Evolutionary conservation across 2,797 vertebrate species (phyloP), one percentile per base, ranked within the genome.

Genomic region (Eospalax fontanierii): DNA sequence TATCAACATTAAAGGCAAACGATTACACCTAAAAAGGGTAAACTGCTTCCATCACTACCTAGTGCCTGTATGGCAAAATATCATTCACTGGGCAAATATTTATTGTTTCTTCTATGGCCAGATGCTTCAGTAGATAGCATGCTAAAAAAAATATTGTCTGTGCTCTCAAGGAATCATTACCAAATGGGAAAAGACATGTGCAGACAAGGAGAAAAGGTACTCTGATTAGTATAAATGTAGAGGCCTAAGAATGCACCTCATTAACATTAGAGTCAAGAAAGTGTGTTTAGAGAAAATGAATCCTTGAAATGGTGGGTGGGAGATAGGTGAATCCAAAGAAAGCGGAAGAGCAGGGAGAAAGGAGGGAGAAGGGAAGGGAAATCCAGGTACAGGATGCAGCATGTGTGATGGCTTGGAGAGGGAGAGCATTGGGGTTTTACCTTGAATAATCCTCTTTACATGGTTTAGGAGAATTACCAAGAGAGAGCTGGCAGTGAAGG

Each of bases 221-320:
- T 89, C 66, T n/a, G 81, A n/a, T 76, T 38, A 87, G 63, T 76
- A 19, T 92, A 59, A 90, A 92, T 24, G 61, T 3, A 38, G 66
- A 90, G n/a, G 43, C 76, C 43, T 68, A 14, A 85, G 38, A 43
- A n/a, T 79, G n/a, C 46, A 80, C 30, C 46, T 86, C 14, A 28
- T 28, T 5, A 68, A 86, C 66, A 80, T 76, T 76, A 40, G 86
- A 73, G 66, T 89, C 65, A 14, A 82, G 40, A 35, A 92, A 90
- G 54, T 83, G 12, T 40, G 68, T 83, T 90, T 88, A 95, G 35
- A 89, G 71, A 91, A 92, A 91, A 95, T 57, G 79, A 82, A 43
- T 92, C 83, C 35, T 89, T 76, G 26, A 87, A 92, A 28, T n/a
- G 61, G 35, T 30, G 38, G n/a, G 22, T 35, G 19, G 89, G 28